Evolutionary conservation across 1,140 invertebrate genomes (phyloP).

Genomic region (Zaprionus lachaisei): DNA sequence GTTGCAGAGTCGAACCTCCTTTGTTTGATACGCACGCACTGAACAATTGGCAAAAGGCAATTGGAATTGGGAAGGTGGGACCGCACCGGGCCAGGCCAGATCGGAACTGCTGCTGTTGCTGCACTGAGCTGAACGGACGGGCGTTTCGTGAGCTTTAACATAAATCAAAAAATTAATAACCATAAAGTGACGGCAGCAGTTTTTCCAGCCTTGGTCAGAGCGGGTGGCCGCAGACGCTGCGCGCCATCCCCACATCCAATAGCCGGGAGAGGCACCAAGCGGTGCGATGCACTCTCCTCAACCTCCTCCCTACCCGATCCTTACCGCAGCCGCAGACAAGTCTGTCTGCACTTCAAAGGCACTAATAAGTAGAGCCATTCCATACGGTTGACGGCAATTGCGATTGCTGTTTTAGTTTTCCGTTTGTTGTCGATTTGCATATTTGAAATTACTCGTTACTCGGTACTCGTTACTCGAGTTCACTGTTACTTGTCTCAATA

Average conservation of each 20-base stretch:
- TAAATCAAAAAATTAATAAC: constrained; percentile 84
- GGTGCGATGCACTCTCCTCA: background rate
- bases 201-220: constrained; percentile 63
- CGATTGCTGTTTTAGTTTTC: constrained; percentile 37
- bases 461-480: background rate
- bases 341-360: constrained; percentile 67
- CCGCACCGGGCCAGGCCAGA: constrained; percentile 7
- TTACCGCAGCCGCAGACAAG: constrained; percentile 3
- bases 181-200: constrained; percentile 82
- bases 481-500: constrained; percentile 17
- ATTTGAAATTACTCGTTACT: constrained; percentile 29
- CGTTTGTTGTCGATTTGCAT: constrained; percentile 42
- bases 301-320: background rate
- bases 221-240: constrained; percentile 57
- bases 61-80: constrained; percentile 41
- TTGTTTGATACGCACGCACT: constrained; percentile 22
- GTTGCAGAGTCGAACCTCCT: constrained; percentile 7
- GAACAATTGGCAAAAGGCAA: constrained; percentile 40
- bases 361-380: constrained; percentile 36
- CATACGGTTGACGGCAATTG: constrained; percentile 28
- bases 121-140: constrained; percentile 9
- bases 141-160: constrained; percentile 77
- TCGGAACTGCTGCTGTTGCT: background rate
- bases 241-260: background rate
- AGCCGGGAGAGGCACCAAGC: background rate